Evolutionary conservation across 2,113 vertebrate genomes (phyloP).

Genomic region (Lophotis ruficrista): DNA sequence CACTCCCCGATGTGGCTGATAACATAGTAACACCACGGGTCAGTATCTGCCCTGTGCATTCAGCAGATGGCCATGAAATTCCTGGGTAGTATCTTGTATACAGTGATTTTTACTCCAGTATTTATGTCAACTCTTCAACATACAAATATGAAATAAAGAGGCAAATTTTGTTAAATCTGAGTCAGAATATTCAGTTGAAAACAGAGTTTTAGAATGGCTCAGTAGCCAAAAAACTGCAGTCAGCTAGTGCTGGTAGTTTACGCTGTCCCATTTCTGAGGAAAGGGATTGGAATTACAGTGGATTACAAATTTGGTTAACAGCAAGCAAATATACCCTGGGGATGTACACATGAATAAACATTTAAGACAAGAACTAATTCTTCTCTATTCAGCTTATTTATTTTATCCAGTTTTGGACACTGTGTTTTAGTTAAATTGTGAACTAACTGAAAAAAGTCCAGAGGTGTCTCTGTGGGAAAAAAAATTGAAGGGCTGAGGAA

Average conservation of each 20-base stretch:
- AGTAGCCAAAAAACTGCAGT: background rate
- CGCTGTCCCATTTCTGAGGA: background rate
- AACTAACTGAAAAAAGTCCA: background rate
- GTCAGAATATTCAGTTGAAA: background rate
- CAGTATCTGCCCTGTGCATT: background rate
- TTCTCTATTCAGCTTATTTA: background rate
- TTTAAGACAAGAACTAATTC: background rate
- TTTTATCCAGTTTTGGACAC: background rate
- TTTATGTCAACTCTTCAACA: background rate
- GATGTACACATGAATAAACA: background rate
- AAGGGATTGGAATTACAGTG: background rate
- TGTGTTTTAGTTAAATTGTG: background rate
- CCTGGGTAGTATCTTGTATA: background rate
- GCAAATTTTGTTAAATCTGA: background rate
- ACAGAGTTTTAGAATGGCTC: background rate
- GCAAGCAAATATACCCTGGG: background rate
- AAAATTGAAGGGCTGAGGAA: background rate
- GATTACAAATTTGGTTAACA: background rate
- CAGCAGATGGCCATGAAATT: background rate
- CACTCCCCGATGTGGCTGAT: rapidly evolving
- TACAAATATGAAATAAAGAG: background rate
- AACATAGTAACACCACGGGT: rapidly evolving
- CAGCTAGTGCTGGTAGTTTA: background rate
- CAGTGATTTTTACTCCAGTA: background rate
- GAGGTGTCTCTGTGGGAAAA: background rate